Conservation (phyloP, 1,140 invertebrate genomes). For the Chironomus striatipennis region DNA sequence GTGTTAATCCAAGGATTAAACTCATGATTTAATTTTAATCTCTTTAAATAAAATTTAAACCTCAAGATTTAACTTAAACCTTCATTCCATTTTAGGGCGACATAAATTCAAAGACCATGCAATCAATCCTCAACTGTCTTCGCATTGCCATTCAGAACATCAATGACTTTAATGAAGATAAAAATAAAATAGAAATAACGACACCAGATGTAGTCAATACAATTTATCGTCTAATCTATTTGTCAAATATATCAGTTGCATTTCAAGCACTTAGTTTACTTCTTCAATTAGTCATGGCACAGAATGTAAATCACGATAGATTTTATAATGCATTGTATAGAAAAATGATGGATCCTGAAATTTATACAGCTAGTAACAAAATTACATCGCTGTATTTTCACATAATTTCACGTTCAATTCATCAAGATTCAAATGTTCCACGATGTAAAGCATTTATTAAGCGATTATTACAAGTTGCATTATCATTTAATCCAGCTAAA, state of each 20-base stretch:
- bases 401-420: constrained; percentile 76
- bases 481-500: constrained; percentile 34
- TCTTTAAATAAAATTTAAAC: too few relatives aligned
- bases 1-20: not conserved
- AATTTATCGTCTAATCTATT: constrained; percentile 82
- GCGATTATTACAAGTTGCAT: constrained; percentile 69
- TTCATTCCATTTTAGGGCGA: constrained; percentile 55
- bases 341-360: constrained; percentile 70
- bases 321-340: constrained; percentile 87
- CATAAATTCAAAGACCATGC: constrained; percentile 86
- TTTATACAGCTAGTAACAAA: constrained; percentile 53
- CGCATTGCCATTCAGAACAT: constrained; percentile 38
- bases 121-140: constrained; percentile 53
- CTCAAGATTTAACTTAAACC: too few relatives aligned
- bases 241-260: constrained; percentile 71
- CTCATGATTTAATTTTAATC: too few relatives aligned
- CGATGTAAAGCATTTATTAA: constrained; percentile 82
- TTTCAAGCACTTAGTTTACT: constrained; percentile 82
- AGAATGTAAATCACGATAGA: constrained; percentile 42
- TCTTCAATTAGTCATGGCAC: constrained; percentile 64
- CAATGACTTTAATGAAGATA: constrained; percentile 18
- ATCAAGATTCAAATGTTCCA: constrained; percentile 60
- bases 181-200: constrained; percentile 33
- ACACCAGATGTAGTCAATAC: constrained; percentile 51
- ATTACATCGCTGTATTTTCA: constrained; percentile 79